These are phyloP conservation scores for Mactra quadrangularis DNA, from an alignment of 1,140 invertebrate species.

Conservation along the genomic window DNA sequence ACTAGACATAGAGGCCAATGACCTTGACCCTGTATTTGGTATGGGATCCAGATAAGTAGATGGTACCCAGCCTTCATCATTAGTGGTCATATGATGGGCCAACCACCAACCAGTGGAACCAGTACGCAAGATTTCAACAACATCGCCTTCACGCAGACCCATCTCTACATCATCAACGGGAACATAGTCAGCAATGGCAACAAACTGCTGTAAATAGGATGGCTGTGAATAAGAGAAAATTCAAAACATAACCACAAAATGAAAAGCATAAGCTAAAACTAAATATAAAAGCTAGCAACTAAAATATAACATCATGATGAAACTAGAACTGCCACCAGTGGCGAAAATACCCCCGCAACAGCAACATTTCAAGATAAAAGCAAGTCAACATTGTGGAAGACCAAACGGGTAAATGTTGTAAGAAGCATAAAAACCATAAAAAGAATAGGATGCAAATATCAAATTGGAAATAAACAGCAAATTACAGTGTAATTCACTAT, in stretches of 20 bases:
- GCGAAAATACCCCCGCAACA: too few species aligned
- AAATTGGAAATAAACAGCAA: too few species aligned
- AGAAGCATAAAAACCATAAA: too few species aligned
- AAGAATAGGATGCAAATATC: too few species aligned
- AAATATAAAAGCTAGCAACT: too few species aligned
- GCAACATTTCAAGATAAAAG: too few species aligned
- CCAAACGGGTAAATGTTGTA: too few species aligned
- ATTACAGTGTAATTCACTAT: too few species aligned
- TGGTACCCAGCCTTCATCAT: slow-evolving; percentile 95
- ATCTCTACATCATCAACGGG: slow-evolving; percentile 93
- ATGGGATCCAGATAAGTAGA: slow-evolving; percentile 94
- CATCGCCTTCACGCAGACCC: slow-evolving; percentile 94
- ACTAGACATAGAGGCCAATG: slow-evolving; percentile 84
- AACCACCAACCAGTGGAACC: slow-evolving; percentile 99
- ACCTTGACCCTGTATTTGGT: slow-evolving; percentile 75
- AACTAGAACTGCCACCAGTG: too few species aligned
- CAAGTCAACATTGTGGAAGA: too few species aligned
- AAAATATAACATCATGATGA: too few species aligned
- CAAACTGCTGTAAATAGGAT: slow-evolving; percentile 75
- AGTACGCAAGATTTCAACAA: slow-evolving; percentile 91
- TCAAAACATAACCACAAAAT: not conserved
- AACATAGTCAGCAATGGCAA: slow-evolving; percentile 94
- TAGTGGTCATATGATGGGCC: slow-evolving; percentile 90
- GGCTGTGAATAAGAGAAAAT: slow-evolving; percentile 65
- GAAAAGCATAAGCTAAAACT: too few species aligned